Conservation (phyloP, 1,140 invertebrate genomes). For the Andricus grossulariae region DNA sequence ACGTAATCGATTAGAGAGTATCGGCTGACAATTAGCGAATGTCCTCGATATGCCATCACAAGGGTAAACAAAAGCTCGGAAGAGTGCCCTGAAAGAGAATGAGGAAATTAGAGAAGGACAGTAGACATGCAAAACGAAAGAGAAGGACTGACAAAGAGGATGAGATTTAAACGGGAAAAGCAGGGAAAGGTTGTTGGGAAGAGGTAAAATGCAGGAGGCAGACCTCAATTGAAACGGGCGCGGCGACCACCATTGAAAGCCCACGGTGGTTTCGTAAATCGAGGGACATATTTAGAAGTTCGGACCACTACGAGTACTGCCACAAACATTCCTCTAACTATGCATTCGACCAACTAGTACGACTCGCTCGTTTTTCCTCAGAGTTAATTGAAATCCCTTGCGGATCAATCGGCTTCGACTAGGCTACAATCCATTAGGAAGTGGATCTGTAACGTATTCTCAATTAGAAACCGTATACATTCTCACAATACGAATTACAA, state of each 20-base stretch:
- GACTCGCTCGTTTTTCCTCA: slow-evolving; percentile 50
- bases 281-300: slow-evolving; percentile 56
- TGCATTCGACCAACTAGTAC: slow-evolving; percentile 27
- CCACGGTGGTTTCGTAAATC: slow-evolving; percentile 59
- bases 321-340: slow-evolving; percentile 37
- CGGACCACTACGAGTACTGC: slow-evolving; percentile 40
- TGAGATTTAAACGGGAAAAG: not conserved
- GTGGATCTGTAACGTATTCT: slow-evolving; percentile 32
- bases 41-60: slow-evolving; percentile 34
- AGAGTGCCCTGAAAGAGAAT: slow-evolving; percentile 36
- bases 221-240: slow-evolving; percentile 48
- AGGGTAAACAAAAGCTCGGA: slow-evolving; percentile 48
- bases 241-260: slow-evolving; percentile 52
- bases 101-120: slow-evolving; percentile 11
- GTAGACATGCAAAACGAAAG: slow-evolving; percentile 15
- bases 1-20: slow-evolving; percentile 40
- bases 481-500: slow-evolving; percentile 16
- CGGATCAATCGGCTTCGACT: slow-evolving; percentile 59
- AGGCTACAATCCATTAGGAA: slow-evolving; percentile 40
- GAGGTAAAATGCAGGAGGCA: slow-evolving; percentile 35
- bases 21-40: slow-evolving; percentile 46
- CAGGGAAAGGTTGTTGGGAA: slow-evolving; percentile 22
- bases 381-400: slow-evolving; percentile 64
- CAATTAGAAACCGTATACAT: slow-evolving; percentile 28
- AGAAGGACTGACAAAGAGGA: slow-evolving; percentile 34